Evolutionary conservation across 2,113 vertebrate species (phyloP), one percentile per base, ranked within the genome.

Genomic region (Rhinolophus sinicus): DNA sequence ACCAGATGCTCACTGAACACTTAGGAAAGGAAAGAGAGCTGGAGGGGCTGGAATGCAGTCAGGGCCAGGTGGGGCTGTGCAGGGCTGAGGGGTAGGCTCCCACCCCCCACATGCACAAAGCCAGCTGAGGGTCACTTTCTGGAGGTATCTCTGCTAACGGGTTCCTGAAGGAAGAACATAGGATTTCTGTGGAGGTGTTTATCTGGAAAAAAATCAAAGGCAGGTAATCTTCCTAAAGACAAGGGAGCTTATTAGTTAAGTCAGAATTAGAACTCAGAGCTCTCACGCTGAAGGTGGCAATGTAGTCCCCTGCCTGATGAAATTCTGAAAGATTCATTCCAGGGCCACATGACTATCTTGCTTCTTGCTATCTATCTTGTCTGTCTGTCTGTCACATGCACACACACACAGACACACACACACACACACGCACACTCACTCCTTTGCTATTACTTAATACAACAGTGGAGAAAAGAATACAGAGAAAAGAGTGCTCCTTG

Each of bases 41-140:
- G 7, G 24, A 60, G 35, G 47, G 15, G 18, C 54, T 22, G 33
- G 22, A 30, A 10, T 18, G 35, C 6, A 4, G 40, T 35, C 52
- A 47, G 69, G 52, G 18, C 72, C 18, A 14, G 13, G 7, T 26
- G 8, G 50, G 14, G 40, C 54, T 6, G 35, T 3, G 16, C 16
- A 14, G 35, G 18, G 33, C 78, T 14, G 13, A 9, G 2, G 35
- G 24, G 58, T 33, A 38, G 30, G 6, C 30, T 69, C 65, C 22
- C 3, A 6, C 0, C 9, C 52, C 28, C 19, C 38, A 50, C 11
- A 3, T 9, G 15, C 5, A 2, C 3, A 8, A 82, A 35, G 52
- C n/a, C 19, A 65, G 19, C 18, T 0, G 0, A 47, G 30, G n/a
- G 75, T 24, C 38, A 72, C n/a, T 90, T 38, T 82, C 26, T 24